These are phyloP conservation scores for Ochropleura plecta DNA, from an alignment of 2,888 invertebrate species.

Conservation along the genomic window DNA sequence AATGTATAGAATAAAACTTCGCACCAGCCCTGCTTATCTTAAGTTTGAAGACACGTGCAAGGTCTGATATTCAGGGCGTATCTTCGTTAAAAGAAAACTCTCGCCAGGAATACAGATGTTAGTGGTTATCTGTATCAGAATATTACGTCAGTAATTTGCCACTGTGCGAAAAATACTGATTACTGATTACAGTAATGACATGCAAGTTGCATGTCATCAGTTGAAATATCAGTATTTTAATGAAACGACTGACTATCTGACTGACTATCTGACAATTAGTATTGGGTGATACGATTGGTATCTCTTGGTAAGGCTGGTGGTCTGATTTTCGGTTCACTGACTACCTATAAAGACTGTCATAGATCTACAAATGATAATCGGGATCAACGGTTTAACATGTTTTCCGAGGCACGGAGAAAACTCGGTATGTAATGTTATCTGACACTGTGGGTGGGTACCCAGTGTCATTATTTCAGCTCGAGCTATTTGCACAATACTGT, in stretches of 20 bases:
- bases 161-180: neutral
- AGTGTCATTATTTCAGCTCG: neutral
- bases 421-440: neutral
- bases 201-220: neutral
- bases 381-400: neutral
- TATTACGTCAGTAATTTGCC: neutral
- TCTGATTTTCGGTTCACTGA: neutral
- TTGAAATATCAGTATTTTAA: neutral
- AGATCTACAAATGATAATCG: neutral
- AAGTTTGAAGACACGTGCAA: neutral
- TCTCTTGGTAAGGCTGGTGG: neutral
- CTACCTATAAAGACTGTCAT: neutral
- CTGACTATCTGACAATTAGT: neutral
- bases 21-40: neutral
- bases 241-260: neutral
- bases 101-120: neutral
- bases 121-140: neutral
- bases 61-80: neutral
- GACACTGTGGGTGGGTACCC: too few relatives aligned
- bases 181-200: neutral
- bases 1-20: neutral
- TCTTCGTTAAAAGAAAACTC: slow-evolving; percentile 1
- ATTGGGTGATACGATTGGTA: too few relatives aligned
- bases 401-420: neutral
- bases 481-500: too few relatives aligned